Evolutionary conservation across 2,888 invertebrate species (phyloP).

Genomic region (Maniola hyperantus): DNA sequence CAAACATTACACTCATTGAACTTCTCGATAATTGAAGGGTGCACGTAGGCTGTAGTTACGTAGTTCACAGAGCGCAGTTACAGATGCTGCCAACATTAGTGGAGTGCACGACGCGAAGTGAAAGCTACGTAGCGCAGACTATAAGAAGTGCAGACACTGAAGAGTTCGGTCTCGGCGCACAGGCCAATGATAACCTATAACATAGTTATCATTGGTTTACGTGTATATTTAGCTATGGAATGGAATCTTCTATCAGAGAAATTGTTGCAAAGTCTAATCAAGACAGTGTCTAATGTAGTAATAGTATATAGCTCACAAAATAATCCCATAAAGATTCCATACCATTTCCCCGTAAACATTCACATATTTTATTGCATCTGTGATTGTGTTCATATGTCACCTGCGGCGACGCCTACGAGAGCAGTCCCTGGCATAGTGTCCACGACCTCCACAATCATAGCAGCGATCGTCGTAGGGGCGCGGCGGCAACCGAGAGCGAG

Average conservation of each 20-base stretch:
- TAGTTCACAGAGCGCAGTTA: conserved; percentile 78
- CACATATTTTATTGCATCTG: conserved; percentile 38
- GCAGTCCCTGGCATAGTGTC: conserved; percentile 97
- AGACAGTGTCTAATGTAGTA: neutral
- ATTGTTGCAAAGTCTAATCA: neutral
- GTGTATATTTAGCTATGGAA: conserved; percentile 64
- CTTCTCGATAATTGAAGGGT: conserved; percentile 73
- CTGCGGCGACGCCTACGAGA: conserved; percentile 86
- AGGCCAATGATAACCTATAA: conserved; percentile 84
- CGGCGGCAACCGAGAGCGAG: conserved; percentile 84
- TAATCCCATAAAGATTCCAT: conserved; percentile 61
- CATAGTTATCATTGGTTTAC: conserved; percentile 83
- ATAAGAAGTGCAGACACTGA: conserved; percentile 82
- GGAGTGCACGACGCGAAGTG: conserved; percentile 78
- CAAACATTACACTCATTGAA: conserved; percentile 75
- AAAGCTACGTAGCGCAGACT: conserved; percentile 82
- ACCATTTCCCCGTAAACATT: conserved; percentile 42
- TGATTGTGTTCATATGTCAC: conserved; percentile 48
- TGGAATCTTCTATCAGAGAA: conserved; percentile 61
- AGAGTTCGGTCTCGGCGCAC: conserved; percentile 81
- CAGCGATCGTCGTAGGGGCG: conserved; percentile 96
- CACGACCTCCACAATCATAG: conserved; percentile 96
- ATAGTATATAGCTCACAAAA: conserved; percentile 15
- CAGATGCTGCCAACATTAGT: conserved; percentile 75
- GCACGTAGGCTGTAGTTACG: conserved; percentile 79